phyloP scores from a whole-genome alignment of 1,140 invertebrate genomes.

The Phymorhynchus buccinoides region DNA sequence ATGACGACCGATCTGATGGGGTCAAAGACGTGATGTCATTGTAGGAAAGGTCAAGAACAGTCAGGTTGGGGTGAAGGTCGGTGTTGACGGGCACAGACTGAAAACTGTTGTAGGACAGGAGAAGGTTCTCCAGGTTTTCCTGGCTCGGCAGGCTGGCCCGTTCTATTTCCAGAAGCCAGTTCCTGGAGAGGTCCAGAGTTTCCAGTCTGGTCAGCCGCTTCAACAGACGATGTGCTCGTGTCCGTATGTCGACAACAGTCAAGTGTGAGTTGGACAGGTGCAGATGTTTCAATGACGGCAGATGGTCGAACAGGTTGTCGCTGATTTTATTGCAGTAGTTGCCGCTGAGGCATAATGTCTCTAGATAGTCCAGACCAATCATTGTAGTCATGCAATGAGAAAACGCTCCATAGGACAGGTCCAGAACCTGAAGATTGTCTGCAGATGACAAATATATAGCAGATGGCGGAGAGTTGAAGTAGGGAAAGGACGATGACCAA shows the following conservation, averaged over 20 bases:
- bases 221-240: not conserved
- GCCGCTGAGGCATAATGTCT: constrained; percentile 8
- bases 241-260: not conserved
- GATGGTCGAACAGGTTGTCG: constrained; percentile 15
- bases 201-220: not conserved
- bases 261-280: not conserved
- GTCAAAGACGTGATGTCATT: not conserved
- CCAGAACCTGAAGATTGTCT: not conserved
- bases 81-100: not conserved
- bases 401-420: not conserved
- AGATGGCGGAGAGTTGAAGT: not conserved
- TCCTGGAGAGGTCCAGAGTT: constrained; percentile 11
- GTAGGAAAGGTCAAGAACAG: constrained; percentile 9
- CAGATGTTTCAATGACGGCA: not conserved
- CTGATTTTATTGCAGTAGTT: constrained; percentile 32
- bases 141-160: not conserved
- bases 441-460: not conserved
- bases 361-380: not conserved
- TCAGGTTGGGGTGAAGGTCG: constrained; percentile 8
- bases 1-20: not conserved
- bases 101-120: constrained; percentile 23
- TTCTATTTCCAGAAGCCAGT: not conserved
- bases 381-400: constrained; percentile 10
- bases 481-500: not conserved
- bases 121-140: not conserved